Percentiles rank a stretch among this genome's conserved stretches.
Evolutionary conservation across 1,140 invertebrate species (phyloP).

Genomic region (Anastatus disparis): DNA sequence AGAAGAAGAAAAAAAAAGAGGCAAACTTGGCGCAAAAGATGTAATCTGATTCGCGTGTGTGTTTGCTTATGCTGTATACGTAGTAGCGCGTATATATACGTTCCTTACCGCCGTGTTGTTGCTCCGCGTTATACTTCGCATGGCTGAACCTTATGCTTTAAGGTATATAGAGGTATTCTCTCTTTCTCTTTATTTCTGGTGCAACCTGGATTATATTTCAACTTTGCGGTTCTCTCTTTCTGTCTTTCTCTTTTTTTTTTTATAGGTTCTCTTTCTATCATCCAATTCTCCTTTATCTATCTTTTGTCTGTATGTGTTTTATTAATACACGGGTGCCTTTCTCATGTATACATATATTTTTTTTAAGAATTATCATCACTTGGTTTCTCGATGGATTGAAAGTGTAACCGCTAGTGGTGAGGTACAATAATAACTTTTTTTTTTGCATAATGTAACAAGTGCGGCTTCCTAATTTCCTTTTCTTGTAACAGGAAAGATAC

Average conservation of each 20-base stretch:
- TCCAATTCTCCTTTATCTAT: background rate
- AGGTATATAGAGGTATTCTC: too few species aligned
- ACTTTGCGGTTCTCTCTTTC: slow-evolving; percentile 57
- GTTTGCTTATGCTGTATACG: too few species aligned
- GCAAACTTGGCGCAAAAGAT: slow-evolving; percentile 57
- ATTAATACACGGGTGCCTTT: background rate
- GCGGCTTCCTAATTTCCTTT: too few species aligned
- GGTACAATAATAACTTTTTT: slow-evolving; percentile 5
- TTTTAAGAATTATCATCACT: slow-evolving; percentile 21
- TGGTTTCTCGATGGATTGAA: background rate
- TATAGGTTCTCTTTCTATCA: too few species aligned
- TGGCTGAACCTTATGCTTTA: slow-evolving; percentile 49
- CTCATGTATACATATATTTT: too few species aligned
- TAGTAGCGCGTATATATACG: too few species aligned
- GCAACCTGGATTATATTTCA: slow-evolving; percentile 64
- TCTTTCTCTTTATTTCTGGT: too few species aligned
- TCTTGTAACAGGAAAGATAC: background rate
- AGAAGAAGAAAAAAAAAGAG: too few species aligned
- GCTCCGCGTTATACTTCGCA: too few species aligned
- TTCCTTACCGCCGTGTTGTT: too few species aligned
- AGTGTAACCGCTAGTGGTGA: background rate
- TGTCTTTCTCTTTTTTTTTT: slow-evolving; percentile 12
- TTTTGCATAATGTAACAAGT: too few species aligned
- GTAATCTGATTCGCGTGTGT: slow-evolving; percentile 64
- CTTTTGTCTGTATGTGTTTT: background rate